phyloP scores from a whole-genome alignment of 2,797 vertebrate genomes.

The Parambassis ranga region DNA sequence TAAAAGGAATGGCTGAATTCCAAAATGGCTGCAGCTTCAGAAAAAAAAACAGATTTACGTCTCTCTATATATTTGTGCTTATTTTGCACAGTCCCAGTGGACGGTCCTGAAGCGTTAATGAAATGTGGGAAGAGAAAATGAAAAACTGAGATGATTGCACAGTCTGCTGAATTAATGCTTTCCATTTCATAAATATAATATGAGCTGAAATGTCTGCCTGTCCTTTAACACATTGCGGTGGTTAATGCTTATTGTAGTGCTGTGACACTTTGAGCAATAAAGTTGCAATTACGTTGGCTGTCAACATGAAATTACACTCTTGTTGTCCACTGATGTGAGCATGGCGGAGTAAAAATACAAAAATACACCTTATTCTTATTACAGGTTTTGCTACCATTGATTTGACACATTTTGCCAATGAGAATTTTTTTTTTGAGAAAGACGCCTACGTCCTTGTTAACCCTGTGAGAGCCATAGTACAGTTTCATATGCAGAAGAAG shows the following conservation, averaged over 20 bases:
- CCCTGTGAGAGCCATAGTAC: neutral
- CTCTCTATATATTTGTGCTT: constrained; percentile 7
- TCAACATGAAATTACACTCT: constrained; percentile 32
- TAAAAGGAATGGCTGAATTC: constrained; percentile 7
- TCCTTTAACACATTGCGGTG: constrained; percentile 25
- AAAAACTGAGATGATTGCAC: constrained; percentile 41
- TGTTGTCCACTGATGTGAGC: constrained; percentile 3
- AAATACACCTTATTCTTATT: neutral
- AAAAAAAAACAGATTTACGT: constrained; percentile 9
- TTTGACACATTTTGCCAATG: constrained; percentile 5
- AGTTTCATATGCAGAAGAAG: neutral
- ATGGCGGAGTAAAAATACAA: neutral
- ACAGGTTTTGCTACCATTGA: constrained; percentile 1
- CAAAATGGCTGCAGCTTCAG: constrained; percentile 2
- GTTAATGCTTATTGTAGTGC: constrained; percentile 29
- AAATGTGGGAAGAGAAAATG: constrained; percentile 48
- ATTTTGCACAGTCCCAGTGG: constrained; percentile 22
- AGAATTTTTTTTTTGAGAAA: neutral
- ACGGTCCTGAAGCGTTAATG: constrained; percentile 32
- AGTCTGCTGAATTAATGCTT: constrained; percentile 53
- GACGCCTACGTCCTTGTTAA: neutral
- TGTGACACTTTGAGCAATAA: constrained; percentile 1
- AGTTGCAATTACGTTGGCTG: constrained; percentile 27
- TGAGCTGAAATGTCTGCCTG: constrained; percentile 12
- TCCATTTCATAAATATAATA: constrained; percentile 40